These are phyloP conservation scores for Neomonachus schauinslandi DNA, from an alignment of 2,113 vertebrate species.

Conservation along the genomic window DNA sequence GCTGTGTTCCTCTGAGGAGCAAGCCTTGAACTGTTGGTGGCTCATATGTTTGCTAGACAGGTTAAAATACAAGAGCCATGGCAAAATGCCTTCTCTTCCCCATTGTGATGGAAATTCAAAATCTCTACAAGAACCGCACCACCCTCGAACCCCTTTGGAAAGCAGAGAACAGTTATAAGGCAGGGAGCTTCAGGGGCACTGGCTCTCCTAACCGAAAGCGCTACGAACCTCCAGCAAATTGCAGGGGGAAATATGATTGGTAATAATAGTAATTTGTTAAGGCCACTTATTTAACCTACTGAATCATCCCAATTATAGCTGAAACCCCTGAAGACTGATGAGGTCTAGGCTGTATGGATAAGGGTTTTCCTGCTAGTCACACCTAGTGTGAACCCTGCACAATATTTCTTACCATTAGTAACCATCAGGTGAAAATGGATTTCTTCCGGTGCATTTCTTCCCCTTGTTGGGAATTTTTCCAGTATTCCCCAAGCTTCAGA, in stretches of 20 bases:
- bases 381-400: background rate
- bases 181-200: background rate
- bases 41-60: background rate
- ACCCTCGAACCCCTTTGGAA: rapidly evolving
- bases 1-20: background rate
- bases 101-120: background rate
- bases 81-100: background rate
- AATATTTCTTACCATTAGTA: background rate
- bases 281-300: background rate
- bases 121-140: background rate
- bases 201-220: background rate
- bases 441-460: conserved; percentile 6
- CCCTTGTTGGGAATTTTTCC: background rate
- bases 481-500: background rate
- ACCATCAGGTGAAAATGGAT: background rate
- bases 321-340: background rate
- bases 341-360: background rate
- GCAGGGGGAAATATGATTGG: background rate
- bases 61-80: background rate
- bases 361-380: background rate
- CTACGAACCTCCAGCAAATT: background rate
- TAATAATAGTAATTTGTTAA: background rate
- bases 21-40: background rate
- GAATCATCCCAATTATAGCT: background rate
- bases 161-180: background rate